These are phyloP conservation scores for Lethocerus indicus DNA, from an alignment of 1,140 invertebrate species.

Conservation along the genomic window DNA sequence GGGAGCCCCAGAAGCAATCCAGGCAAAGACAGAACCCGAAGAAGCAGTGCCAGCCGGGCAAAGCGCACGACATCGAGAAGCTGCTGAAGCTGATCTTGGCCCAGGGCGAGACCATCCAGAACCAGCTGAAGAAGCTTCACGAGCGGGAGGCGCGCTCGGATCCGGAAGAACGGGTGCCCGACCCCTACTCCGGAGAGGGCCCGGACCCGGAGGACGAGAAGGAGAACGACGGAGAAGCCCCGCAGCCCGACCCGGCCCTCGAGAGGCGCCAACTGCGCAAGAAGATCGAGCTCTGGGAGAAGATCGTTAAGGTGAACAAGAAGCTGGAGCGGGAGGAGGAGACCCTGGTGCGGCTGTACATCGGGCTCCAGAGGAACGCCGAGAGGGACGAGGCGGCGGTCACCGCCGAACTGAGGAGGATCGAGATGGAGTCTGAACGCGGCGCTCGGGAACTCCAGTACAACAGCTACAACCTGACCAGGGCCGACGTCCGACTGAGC, in stretches of 20 bases:
- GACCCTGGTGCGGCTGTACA: constrained; percentile 39
- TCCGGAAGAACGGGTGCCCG: too few relatives aligned
- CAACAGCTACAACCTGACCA: constrained; percentile 38
- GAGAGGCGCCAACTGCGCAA: too few relatives aligned
- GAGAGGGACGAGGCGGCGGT: constrained; percentile 19
- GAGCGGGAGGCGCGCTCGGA: constrained; percentile 61
- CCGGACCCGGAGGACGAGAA: constrained; percentile 8
- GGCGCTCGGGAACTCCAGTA: constrained; percentile 43
- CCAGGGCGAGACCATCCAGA: constrained; percentile 65
- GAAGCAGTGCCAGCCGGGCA: constrained; percentile 15
- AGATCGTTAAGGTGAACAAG: constrained; percentile 50
- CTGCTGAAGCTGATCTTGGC: constrained; percentile 57
- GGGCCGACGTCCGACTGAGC: constrained; percentile 40
- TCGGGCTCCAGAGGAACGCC: constrained; percentile 42
- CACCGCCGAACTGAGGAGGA: constrained; percentile 10
- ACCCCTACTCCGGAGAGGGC: constrained; percentile 47
- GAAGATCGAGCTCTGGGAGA: constrained; percentile 48
- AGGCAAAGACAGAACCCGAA: constrained; percentile 17
- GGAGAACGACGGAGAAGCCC: too few relatives aligned
- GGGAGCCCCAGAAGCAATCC: constrained; percentile 17
- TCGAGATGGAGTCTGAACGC: constrained; percentile 28
- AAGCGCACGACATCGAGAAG: constrained; percentile 33
- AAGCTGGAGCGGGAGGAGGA: constrained; percentile 51
- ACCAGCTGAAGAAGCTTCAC: constrained; percentile 42
- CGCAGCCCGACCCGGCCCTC: too few relatives aligned